Percentiles rank a stretch among this genome's conserved stretches.
phyloP scores from a whole-genome alignment of 2,888 invertebrate genomes.

The Toxonevra muliebris region DNA sequence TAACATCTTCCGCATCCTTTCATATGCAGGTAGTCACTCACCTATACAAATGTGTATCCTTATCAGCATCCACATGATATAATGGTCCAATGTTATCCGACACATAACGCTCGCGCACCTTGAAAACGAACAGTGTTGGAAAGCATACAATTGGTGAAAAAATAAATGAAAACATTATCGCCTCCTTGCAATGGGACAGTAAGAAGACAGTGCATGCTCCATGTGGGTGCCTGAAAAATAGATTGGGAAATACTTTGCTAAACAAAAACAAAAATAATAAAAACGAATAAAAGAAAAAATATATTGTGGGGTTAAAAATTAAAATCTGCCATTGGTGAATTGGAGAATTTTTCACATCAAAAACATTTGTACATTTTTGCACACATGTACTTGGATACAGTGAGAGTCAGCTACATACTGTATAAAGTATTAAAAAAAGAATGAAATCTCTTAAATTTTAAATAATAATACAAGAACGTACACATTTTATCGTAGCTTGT shows the following conservation, averaged over 20 bases:
- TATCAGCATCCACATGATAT: constrained; percentile 60
- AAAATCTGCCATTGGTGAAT: neutral
- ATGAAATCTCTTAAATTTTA: too few species aligned
- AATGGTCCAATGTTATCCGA: constrained; percentile 51
- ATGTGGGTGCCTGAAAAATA: constrained; percentile 76
- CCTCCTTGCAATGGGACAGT: constrained; percentile 78
- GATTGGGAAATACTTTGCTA: constrained; percentile 52
- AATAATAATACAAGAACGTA: too few species aligned
- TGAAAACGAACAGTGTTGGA: constrained; percentile 82
- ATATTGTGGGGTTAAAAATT: neutral
- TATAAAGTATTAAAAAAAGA: too few species aligned
- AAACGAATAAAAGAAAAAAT: neutral
- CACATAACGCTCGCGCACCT: constrained; percentile 65
- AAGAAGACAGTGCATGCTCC: constrained; percentile 79
- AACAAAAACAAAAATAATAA: constrained; percentile 25
- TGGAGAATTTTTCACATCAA: neutral
- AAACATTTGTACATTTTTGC: neutral
- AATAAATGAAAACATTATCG: constrained; percentile 79
- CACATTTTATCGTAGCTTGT: too few species aligned
- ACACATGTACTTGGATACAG: neutral
- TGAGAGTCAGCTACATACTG: too few species aligned
- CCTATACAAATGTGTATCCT: constrained; percentile 61
- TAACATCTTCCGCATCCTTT: too few species aligned
- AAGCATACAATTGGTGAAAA: constrained; percentile 82
- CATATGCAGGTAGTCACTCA: constrained; percentile 37